Percentiles rank a stretch among this genome's conserved stretches.
Evolutionary conservation across 2,888 invertebrate species (phyloP).

Genomic region (Oscheius myriophilus): DNA sequence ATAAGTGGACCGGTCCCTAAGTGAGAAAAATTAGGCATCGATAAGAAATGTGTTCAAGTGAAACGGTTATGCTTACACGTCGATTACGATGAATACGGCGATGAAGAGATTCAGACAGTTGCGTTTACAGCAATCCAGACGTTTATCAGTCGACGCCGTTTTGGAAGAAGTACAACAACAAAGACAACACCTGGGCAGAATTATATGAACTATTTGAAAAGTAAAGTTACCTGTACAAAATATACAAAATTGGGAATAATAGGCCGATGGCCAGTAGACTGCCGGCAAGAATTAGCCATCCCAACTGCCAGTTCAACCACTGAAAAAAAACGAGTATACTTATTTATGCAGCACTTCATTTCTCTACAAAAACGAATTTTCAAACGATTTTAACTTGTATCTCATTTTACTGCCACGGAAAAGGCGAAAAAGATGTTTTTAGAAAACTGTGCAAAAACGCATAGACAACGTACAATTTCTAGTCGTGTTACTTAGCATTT

Average conservation of each 20-base stretch:
- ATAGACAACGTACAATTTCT: no score
- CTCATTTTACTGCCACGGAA: no score
- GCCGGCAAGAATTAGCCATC: constrained; percentile 57
- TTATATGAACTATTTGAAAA: not conserved
- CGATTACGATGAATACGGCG: constrained; percentile 56
- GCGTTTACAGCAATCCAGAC: constrained; percentile 63
- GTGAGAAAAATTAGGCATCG: constrained; percentile 7
- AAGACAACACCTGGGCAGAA: constrained; percentile 47
- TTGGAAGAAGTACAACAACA: constrained; percentile 56
- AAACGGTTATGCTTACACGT: constrained; percentile 54
- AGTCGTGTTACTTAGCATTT: no score
- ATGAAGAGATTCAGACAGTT: constrained; percentile 58
- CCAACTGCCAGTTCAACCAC: constrained; percentile 66
- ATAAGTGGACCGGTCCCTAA: constrained; percentile 15
- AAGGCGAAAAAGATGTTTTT: no score
- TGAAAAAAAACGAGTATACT: constrained; percentile 45
- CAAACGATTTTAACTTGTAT: no score
- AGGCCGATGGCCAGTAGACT: constrained; percentile 53
- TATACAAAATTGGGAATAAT: constrained; percentile 62
- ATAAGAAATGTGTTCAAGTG: constrained; percentile 4
- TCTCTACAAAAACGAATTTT: no score
- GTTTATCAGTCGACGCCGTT: constrained; percentile 53
- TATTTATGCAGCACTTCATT: no score
- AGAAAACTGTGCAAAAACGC: no score
- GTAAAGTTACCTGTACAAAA: constrained; percentile 55